phyloP scores from a whole-genome alignment of 2,797 vertebrate genomes.

The Menidia menidia region DNA sequence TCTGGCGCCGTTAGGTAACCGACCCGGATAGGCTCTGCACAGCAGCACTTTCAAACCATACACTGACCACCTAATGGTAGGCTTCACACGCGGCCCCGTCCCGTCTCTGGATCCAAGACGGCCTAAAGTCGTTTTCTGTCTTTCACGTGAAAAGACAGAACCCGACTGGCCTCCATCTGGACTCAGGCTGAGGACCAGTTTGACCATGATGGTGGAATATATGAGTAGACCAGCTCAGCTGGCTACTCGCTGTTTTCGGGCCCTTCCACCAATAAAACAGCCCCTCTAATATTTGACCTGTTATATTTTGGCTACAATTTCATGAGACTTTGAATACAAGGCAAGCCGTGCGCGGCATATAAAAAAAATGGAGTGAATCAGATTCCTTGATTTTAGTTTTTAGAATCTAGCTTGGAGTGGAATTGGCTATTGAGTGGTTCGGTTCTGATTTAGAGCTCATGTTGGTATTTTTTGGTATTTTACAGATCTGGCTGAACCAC shows the following conservation, averaged over 20 bases:
- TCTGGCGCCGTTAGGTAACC: conserved; percentile 11
- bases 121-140: neutral
- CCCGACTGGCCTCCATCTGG: conserved; percentile 8
- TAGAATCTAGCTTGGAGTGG: neutral
- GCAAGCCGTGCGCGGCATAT: neutral
- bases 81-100: conserved; percentile 6
- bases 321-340: neutral
- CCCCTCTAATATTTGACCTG: too few species aligned
- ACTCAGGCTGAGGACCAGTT: conserved; percentile 6
- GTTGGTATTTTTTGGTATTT: neutral
- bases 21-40: neutral
- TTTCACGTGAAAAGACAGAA: conserved; percentile 25
- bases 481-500: neutral
- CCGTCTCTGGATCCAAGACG: neutral
- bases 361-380: too few species aligned
- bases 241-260: neutral
- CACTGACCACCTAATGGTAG: conserved; percentile 4
- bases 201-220: conserved; percentile 2
- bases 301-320: too few species aligned
- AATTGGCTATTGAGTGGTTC: neutral
- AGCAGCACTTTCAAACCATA: neutral
- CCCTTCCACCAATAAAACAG: too few species aligned
- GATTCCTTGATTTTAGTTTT: neutral
- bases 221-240: conserved; percentile 7
- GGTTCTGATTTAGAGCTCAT: conserved; percentile 1